Conservation (phyloP, 2,888 invertebrate species). For the Noctuana brunneofusca region DNA sequence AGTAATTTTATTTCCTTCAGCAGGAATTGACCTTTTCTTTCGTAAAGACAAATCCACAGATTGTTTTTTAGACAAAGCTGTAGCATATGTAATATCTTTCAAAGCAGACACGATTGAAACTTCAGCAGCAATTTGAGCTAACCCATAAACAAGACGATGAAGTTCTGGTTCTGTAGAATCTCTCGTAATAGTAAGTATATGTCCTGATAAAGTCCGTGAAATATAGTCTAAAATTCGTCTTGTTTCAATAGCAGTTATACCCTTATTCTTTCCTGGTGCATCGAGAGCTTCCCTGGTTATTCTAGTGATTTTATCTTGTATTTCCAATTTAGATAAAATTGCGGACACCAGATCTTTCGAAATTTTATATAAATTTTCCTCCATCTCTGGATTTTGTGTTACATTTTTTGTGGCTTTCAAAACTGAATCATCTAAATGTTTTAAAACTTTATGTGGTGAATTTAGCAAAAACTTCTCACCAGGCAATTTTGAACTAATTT, state of each 20-base stretch:
- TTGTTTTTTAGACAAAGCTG: constrained; percentile 72
- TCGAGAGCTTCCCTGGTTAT: constrained; percentile 74
- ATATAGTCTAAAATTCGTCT: constrained; percentile 75
- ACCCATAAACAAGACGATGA: constrained; percentile 73
- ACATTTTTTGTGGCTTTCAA: constrained; percentile 68
- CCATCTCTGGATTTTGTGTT: constrained; percentile 72
- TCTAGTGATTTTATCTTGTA: constrained; percentile 76
- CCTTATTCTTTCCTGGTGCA: constrained; percentile 72
- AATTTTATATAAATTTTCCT: constrained; percentile 69
- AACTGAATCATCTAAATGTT: constrained; percentile 67
- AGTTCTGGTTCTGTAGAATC: constrained; percentile 76
- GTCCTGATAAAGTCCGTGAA: constrained; percentile 70
- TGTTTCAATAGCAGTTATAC: constrained; percentile 75
- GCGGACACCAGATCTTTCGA: constrained; percentile 74
- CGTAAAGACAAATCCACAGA: constrained; percentile 71
- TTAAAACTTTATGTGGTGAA: constrained; percentile 66
- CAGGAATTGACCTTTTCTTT: constrained; percentile 59
- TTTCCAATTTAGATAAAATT: constrained; percentile 70
- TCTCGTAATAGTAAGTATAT: constrained; percentile 70
- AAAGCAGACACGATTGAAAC: constrained; percentile 74
- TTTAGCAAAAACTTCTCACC: constrained; percentile 53
- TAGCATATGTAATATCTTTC: constrained; percentile 73
- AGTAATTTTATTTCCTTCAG: constrained; percentile 37
- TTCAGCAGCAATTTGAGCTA: constrained; percentile 77
- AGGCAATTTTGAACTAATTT: constrained; percentile 50